These are phyloP conservation scores for Philhelius pedissequus DNA, from an alignment of 2,888 invertebrate genomes.

Conservation along the genomic window DNA sequence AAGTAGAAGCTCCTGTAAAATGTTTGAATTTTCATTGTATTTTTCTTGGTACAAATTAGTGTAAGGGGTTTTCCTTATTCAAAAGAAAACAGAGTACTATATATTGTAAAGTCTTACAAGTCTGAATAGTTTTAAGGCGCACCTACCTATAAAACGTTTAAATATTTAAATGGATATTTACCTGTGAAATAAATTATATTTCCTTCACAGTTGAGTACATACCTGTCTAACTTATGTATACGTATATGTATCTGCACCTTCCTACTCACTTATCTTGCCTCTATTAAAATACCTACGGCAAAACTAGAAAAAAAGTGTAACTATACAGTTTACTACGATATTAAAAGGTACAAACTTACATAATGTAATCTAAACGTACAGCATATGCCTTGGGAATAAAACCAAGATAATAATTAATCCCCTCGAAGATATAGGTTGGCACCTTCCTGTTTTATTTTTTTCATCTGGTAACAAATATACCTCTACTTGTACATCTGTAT, in stretches of 20 bases:
- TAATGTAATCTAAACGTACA: too few relatives aligned
- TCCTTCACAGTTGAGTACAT: constrained; percentile 46
- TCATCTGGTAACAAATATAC: background rate
- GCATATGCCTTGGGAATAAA: background rate
- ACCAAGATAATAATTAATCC: background rate
- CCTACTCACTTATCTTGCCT: background rate
- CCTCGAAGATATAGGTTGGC: background rate
- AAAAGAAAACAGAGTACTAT: too few relatives aligned
- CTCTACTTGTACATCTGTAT: too few relatives aligned
- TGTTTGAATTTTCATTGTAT: too few relatives aligned
- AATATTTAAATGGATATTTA: constrained; percentile 19
- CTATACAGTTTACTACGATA: background rate
- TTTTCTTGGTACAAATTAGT: too few relatives aligned
- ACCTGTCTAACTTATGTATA: too few relatives aligned
- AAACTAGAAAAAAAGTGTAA: background rate
- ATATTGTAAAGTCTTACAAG: background rate
- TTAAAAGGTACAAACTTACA: too few relatives aligned
- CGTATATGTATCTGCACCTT: background rate
- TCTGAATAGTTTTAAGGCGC: background rate
- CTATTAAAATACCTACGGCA: background rate
- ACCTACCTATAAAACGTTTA: background rate
- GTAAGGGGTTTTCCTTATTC: too few relatives aligned
- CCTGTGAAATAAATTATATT: constrained; percentile 55
- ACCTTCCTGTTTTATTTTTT: background rate
- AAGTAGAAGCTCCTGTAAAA: too few relatives aligned